Percentiles rank a stretch among this genome's conserved stretches.
These are phyloP conservation scores for Charaxes varanes DNA, from an alignment of 1,140 invertebrate genomes.

Conservation along the genomic window DNA sequence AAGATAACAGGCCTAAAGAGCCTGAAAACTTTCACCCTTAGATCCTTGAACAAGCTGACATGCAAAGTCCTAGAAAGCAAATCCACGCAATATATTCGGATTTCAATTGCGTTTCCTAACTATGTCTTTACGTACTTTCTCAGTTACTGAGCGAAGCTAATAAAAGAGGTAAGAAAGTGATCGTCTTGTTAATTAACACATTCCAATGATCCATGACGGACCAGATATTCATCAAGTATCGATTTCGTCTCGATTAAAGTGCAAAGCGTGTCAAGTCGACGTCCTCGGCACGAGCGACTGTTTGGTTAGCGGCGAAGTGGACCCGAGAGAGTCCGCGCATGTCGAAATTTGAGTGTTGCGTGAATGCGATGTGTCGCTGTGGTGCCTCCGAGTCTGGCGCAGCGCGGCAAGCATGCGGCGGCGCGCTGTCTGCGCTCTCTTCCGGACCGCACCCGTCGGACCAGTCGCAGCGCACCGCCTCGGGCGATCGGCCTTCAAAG, in stretches of 20 bases:
- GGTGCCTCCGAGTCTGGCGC: slow-evolving; percentile 64
- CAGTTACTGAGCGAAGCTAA: background rate
- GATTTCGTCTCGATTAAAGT: slow-evolving; percentile 3
- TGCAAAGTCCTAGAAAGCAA: too few species aligned
- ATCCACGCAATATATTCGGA: too few species aligned
- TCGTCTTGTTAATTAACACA: background rate
- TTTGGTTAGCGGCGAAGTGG: slow-evolving; percentile 45
- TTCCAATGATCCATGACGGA: too few species aligned
- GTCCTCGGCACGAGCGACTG: slow-evolving; percentile 28
- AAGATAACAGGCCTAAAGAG: too few species aligned
- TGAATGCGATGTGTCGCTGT: slow-evolving; percentile 59
- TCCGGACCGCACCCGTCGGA: slow-evolving; percentile 66
- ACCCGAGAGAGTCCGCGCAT: slow-evolving; percentile 60
- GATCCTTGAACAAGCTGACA: too few species aligned
- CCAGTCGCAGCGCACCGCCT: slow-evolving; percentile 63
- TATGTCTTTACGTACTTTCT: too few species aligned
- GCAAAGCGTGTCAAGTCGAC: slow-evolving; percentile 22
- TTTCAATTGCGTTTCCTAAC: too few species aligned
- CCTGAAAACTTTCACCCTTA: too few species aligned
- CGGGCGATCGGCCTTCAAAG: slow-evolving; percentile 67
- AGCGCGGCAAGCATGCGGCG: slow-evolving; percentile 46
- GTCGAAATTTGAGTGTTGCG: slow-evolving; percentile 64
- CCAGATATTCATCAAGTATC: too few species aligned
- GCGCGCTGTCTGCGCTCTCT: slow-evolving; percentile 66
- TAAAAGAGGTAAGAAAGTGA: background rate